Conservation (phyloP, 2,888 invertebrate species). For the Melieria crassipennis region DNA sequence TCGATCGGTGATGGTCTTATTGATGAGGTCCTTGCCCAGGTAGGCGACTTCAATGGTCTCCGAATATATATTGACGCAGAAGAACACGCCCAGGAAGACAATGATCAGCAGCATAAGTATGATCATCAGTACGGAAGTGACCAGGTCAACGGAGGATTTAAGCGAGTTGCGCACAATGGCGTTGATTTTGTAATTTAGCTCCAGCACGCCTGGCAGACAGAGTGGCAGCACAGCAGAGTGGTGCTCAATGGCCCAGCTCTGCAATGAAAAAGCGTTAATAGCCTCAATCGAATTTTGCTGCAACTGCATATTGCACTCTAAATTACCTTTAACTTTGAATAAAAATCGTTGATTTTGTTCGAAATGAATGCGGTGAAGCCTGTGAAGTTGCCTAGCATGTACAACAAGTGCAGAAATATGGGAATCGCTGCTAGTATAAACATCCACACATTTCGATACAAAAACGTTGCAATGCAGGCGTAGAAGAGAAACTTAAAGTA, state of each 20-base stretch:
- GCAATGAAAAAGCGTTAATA: conserved; percentile 47
- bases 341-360: conserved; percentile 51
- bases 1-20: conserved; percentile 88
- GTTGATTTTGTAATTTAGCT: conserved; percentile 75
- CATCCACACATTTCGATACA: conserved; percentile 89
- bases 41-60: conserved; percentile 93
- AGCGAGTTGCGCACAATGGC: conserved; percentile 72
- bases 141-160: conserved; percentile 83
- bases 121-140: conserved; percentile 87
- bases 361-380: conserved; percentile 58
- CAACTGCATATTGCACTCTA: neutral
- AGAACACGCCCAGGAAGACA: conserved; percentile 81
- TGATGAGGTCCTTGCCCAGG: conserved; percentile 86
- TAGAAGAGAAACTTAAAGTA: conserved; percentile 84
- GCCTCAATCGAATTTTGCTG: conserved; percentile 43
- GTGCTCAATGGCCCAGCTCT: conserved; percentile 68
- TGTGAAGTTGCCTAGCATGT: conserved; percentile 54
- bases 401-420: conserved; percentile 65
- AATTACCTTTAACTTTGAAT: conserved; percentile 38
- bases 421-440: conserved; percentile 82
- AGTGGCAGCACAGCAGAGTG: conserved; percentile 77
- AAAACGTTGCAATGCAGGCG: conserved; percentile 82
- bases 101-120: conserved; percentile 83
- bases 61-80: conserved; percentile 81
- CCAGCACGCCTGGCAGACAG: conserved; percentile 80